Conservation (phyloP, 2,797 vertebrate genomes). For the Danio tinwini region DNA sequence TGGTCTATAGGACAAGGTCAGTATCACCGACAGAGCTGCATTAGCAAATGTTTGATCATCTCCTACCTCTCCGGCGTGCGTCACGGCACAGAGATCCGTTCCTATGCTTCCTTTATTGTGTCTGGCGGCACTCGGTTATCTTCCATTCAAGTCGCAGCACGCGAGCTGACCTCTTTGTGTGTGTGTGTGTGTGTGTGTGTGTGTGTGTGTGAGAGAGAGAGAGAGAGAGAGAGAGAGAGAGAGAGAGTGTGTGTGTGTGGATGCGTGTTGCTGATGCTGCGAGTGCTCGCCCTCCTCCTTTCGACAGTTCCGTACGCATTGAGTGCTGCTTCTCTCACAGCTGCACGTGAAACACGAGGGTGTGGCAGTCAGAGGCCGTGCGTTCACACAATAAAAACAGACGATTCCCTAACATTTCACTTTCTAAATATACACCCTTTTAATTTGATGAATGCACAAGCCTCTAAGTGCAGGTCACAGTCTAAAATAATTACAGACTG, state of each 20-base stretch:
- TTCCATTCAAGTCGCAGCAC: conserved; percentile 54
- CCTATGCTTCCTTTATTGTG: conserved; percentile 42
- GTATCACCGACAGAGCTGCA: conserved; percentile 50
- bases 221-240: too few relatives aligned
- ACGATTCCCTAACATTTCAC: neutral
- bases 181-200: conserved; percentile 63
- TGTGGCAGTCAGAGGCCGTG: conserved; percentile 67
- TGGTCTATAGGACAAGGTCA: conserved; percentile 77
- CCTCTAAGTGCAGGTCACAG: neutral
- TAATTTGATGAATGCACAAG: neutral
- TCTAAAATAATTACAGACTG: neutral
- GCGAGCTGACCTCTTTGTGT: conserved; percentile 74
- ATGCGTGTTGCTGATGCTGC: conserved; percentile 83
- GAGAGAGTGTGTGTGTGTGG: conserved; percentile 59
- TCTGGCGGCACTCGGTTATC: conserved; percentile 58
- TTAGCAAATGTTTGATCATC: conserved; percentile 40
- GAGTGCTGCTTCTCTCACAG: conserved; percentile 67
- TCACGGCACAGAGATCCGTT: conserved; percentile 46
- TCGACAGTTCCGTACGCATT: conserved; percentile 54
- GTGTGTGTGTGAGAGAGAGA: conserved; percentile 56
- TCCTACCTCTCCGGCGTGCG: conserved; percentile 60
- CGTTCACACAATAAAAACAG: conserved; percentile 3
- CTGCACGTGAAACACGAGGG: conserved; percentile 75
- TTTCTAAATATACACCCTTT: neutral
- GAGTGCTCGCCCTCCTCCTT: conserved; percentile 67